Base-by-base conservation (phyloP, 1,140 invertebrate species). In the Saxidomus purpurata region DNA sequence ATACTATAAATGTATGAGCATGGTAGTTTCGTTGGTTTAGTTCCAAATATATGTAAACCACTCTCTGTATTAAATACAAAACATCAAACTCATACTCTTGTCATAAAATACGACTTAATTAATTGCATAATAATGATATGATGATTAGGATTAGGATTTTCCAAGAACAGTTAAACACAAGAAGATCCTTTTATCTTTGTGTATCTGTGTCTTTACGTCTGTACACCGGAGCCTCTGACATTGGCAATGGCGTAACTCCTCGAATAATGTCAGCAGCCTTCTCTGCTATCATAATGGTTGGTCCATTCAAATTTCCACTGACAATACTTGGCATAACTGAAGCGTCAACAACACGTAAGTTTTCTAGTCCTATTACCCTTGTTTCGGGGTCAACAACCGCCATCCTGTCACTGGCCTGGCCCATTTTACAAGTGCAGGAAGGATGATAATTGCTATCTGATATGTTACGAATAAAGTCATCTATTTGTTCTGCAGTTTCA, bases 341-440 rank as follows among this genome's bases (percentile, higher is more conserved):
- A 9, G 96, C 96, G 94, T 97, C 97, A 17, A 96, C 96, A 22
- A 97, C 95, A 83, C 96, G 90, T 31, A 96, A 91, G 76, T 93
- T 93, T 63, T 96, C 96, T 22, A 96, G 40, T 11, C 96, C 96
- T 77, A 96, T 90, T 34, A 96, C 96, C 87, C 94, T 93, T 9
- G 95, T 95, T 59, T 95, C 83, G 0, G 94, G 90, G 90, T 97
- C 96, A 0, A 97, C 97, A 0, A 97, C 97, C 34, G 97, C 96
- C 86, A 94, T 93, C 1, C 91, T 90, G 91, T 97, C 96, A 43
- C 90, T 89, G 0, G 89, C 82, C 0, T 96, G 96, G 3, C 97
- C 97, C 97, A 97, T 97, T 91, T 96, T 96, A 93, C 96, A 97
- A 1, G 97, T 97, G 71, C 97, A 97, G 4, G 96, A 96, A 25